Percentiles rank a stretch among this genome's conserved stretches.
phyloP scores from a whole-genome alignment of 2,797 vertebrate species.

The Eptatretus atami region DNA sequence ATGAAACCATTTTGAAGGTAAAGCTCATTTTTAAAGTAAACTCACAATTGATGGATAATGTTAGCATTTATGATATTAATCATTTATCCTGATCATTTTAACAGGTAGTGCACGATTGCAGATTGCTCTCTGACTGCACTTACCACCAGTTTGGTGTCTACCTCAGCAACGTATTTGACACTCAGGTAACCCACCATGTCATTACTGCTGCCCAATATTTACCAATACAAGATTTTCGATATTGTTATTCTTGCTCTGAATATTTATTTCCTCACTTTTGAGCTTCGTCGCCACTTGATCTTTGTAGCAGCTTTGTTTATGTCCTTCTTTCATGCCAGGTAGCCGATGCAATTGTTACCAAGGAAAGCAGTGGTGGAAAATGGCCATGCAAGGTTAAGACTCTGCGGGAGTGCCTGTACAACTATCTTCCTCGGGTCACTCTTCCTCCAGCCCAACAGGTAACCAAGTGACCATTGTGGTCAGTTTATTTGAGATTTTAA shows the following conservation, averaged over 20 bases:
- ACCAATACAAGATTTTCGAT: no score
- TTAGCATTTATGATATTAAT: background rate
- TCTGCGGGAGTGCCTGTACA: background rate
- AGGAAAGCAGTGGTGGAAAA: background rate
- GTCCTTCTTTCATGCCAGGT: background rate
- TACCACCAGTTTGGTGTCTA: background rate
- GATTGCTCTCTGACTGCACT: background rate
- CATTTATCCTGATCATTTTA: background rate
- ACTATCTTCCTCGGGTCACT: background rate
- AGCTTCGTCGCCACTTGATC: no score
- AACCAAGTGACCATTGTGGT: no score
- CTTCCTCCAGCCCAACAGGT: no score
- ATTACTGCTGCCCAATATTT: no score
- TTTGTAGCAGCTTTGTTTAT: no score
- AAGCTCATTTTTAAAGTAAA: background rate
- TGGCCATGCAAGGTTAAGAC: background rate
- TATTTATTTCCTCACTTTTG: no score
- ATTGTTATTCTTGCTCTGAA: no score
- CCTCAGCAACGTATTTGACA: background rate
- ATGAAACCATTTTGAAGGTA: conserved; percentile 2
- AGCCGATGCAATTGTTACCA: background rate
- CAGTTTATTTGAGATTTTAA: no score
- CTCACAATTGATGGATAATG: background rate
- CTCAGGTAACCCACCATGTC: background rate
- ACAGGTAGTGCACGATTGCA: background rate